Evolutionary conservation across 2,113 vertebrate species (phyloP).

Genomic region (Morone saxatilis): DNA sequence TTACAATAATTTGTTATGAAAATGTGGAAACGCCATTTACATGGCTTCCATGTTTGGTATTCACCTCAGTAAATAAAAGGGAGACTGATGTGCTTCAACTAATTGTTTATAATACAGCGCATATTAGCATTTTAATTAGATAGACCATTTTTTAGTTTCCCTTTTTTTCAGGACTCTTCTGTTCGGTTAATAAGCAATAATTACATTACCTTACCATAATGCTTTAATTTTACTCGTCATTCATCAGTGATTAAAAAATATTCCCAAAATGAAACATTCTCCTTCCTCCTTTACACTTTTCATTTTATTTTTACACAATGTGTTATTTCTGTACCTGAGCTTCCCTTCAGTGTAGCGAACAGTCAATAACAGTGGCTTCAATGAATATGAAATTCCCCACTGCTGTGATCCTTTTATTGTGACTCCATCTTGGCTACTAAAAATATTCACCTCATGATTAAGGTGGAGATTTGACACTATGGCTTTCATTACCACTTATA

Average conservation of each 20-base stretch:
- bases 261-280: neutral
- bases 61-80: slow-evolving; percentile 14
- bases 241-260: neutral
- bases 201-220: neutral
- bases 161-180: neutral
- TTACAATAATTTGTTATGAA: slow-evolving; percentile 47
- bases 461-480: slow-evolving; percentile 4
- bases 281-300: slow-evolving; percentile 2
- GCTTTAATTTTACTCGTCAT: neutral
- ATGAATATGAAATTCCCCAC: slow-evolving; percentile 37
- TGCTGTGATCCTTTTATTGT: slow-evolving; percentile 35
- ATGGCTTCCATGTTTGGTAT: slow-evolving; percentile 15
- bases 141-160: neutral
- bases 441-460: slow-evolving; percentile 51
- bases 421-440: slow-evolving; percentile 42
- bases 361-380: slow-evolving; percentile 37
- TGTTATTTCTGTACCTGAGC: slow-evolving; percentile 13
- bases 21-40: slow-evolving; percentile 27
- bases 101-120: slow-evolving; percentile 8
- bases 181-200: slow-evolving; percentile 21
- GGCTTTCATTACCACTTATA: slow-evolving; percentile 12
- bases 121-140: slow-evolving; percentile 26
- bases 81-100: slow-evolving; percentile 1
- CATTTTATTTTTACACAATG: slow-evolving; percentile 22
- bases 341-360: neutral